These are phyloP conservation scores for Micromussa lordhowensis DNA, from an alignment of 92 coral and sea anemone genomes.

Conservation along the genomic window DNA sequence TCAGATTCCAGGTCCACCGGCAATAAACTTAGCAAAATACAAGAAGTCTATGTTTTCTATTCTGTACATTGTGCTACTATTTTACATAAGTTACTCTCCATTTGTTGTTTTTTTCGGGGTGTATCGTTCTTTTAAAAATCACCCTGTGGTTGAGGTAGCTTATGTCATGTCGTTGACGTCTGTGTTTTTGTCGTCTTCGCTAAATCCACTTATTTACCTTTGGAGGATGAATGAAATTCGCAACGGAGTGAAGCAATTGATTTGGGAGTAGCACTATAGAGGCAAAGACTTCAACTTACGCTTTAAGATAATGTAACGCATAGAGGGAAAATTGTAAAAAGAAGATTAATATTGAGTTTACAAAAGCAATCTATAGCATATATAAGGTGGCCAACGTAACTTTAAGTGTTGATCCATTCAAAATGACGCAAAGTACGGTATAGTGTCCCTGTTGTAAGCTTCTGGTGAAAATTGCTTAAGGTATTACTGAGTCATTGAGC, in stretches of 20 bases:
- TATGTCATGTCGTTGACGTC: background rate
- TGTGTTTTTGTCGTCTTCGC: constrained; percentile 5
- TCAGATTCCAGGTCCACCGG: background rate
- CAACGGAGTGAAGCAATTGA: background rate
- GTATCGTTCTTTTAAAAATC: no score
- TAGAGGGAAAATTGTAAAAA: no score
- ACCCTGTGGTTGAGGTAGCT: no score
- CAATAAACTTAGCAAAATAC: constrained; percentile 1
- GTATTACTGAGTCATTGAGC: no score
- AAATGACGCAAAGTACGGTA: no score
- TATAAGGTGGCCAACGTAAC: no score
- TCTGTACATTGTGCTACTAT: background rate
- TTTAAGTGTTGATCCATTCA: no score
- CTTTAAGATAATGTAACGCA: background rate
- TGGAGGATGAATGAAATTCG: constrained; percentile 29
- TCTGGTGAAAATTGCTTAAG: no score
- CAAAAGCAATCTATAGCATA: no score
- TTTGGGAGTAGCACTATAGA: background rate
- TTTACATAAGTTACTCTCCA: background rate
- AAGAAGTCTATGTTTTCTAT: constrained; percentile 2
- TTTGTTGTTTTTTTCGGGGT: background rate
- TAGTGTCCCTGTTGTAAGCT: no score
- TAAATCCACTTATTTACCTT: constrained; percentile 12
- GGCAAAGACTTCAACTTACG: no score
- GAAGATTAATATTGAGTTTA: no score